phyloP scores from a whole-genome alignment of 2,113 vertebrate species.

The Sus scrofa region T2T-Sscrofa CM000817.6:28207001-28207500 shows the following conservation, averaged over 20 bases:
- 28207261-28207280: too few relatives aligned
- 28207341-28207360: background rate
- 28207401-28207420: background rate
- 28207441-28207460: background rate
- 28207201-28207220: background rate
- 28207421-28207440: background rate
- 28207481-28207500: background rate
- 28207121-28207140: background rate
- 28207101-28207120: constrained; percentile 53
- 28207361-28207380: background rate
- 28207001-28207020: background rate
- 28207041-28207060: constrained; percentile 38
- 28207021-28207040: background rate
- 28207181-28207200: background rate
- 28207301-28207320: background rate
- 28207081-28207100: constrained; percentile 53
- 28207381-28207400: background rate
- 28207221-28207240: background rate
- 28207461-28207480: background rate
- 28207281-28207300: background rate
- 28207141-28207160: background rate
- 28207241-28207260: background rate
- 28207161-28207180: background rate
- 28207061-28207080: constrained; percentile 56
- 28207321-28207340: background rate